These are phyloP conservation scores for Parazoanthus darwini DNA, from an alignment of 92 coral and sea anemone species.

Conservation along the genomic window DNA sequence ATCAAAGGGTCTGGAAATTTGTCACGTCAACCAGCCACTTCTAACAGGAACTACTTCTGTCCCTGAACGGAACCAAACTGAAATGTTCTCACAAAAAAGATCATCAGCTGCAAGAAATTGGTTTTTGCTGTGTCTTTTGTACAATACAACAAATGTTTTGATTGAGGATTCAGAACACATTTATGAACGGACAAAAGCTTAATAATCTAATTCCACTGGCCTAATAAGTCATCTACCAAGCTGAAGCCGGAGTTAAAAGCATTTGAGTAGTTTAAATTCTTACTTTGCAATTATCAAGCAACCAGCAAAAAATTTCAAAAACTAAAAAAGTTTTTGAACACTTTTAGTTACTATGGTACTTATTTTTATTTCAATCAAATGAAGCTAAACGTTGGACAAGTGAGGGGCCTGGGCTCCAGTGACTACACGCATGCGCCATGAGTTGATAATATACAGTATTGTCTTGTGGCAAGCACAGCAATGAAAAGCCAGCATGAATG, in stretches of 20 bases:
- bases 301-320: background rate
- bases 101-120: too few relatives aligned
- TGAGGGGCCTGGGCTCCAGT: constrained; percentile 2
- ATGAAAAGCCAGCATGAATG: background rate
- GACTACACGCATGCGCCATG: background rate
- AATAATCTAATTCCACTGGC: too few relatives aligned
- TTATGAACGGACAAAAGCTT: too few relatives aligned
- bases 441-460: background rate
- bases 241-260: background rate
- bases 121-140: background rate
- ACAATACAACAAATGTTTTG: too few relatives aligned
- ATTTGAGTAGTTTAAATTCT: background rate
- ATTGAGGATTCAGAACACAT: too few relatives aligned
- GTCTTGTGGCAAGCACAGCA: background rate
- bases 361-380: background rate
- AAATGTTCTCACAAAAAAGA: too few relatives aligned
- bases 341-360: background rate
- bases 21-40: too few relatives aligned
- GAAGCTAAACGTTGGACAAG: background rate
- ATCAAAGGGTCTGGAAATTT: too few relatives aligned
- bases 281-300: background rate
- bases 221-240: background rate
- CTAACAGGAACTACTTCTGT: too few relatives aligned
- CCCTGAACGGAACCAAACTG: too few relatives aligned
- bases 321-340: background rate